phyloP scores from a whole-genome alignment of 2,888 invertebrate species.

The Drosophila leonis region DNA sequence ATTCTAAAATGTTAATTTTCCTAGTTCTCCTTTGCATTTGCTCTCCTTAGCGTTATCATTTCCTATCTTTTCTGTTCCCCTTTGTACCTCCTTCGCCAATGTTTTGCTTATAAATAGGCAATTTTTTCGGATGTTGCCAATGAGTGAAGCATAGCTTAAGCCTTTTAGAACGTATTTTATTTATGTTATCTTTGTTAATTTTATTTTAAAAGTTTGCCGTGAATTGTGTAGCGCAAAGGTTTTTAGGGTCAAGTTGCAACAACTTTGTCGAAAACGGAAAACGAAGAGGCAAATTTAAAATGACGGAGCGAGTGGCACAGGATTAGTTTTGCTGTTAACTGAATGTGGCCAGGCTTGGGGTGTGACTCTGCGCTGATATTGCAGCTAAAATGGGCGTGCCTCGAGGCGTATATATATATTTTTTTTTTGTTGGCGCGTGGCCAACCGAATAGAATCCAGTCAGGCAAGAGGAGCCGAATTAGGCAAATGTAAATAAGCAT shows the following conservation, averaged over 20 bases:
- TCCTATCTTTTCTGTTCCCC: neutral
- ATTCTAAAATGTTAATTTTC: neutral
- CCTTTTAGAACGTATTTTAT: neutral
- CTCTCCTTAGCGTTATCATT: neutral
- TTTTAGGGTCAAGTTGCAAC: constrained; percentile 13
- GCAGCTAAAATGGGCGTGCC: constrained; percentile 8
- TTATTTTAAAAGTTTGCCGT: neutral
- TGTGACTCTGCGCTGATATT: constrained; percentile 28
- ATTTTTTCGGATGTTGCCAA: neutral
- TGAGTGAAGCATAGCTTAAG: neutral
- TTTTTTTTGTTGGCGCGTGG: constrained; percentile 38
- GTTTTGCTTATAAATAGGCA: neutral
- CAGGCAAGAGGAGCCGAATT: constrained; percentile 22
- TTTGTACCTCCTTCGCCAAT: neutral
- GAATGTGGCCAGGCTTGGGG: constrained; percentile 32
- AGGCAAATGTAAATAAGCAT: constrained; percentile 54
- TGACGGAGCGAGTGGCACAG: constrained; percentile 21
- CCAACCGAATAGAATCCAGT: constrained; percentile 42
- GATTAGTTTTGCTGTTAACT: constrained; percentile 34
- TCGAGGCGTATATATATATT: constrained; percentile 9
- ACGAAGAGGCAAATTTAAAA: constrained; percentile 33
- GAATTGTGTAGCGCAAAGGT: neutral
- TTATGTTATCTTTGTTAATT: neutral
- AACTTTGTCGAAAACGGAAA: constrained; percentile 16
- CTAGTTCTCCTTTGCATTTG: neutral